Percentiles rank a stretch among this genome's conserved stretches.
phyloP scores from a whole-genome alignment of 1,140 invertebrate species.

The Potamilus streckersoni region DNA sequence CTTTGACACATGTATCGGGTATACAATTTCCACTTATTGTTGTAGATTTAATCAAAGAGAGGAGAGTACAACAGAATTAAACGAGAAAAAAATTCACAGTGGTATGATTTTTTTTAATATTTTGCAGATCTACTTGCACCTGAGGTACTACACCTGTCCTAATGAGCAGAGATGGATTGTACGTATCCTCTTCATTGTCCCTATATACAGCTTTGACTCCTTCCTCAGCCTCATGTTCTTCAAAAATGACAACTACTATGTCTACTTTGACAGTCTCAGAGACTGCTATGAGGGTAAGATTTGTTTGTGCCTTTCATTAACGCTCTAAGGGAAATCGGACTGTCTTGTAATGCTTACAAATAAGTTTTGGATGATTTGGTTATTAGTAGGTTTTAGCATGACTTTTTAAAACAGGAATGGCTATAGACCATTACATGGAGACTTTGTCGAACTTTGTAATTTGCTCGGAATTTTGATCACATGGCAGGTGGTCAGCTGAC shows the following conservation, averaged over 20 bases:
- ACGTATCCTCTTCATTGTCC: constrained; percentile 98
- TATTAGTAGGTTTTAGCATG: no score
- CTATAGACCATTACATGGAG: no score
- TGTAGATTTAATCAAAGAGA: neutral
- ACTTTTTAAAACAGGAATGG: no score
- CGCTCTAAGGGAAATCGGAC: no score
- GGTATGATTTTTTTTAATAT: constrained; percentile 55
- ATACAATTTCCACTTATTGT: neutral
- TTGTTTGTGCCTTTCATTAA: neutral
- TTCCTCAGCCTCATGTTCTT: constrained; percentile 99
- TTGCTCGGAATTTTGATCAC: no score
- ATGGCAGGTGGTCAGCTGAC: no score
- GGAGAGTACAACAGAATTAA: neutral
- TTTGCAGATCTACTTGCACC: constrained; percentile 95
- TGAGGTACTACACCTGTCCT: constrained; percentile 86
- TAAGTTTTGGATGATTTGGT: no score
- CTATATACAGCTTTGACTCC: constrained; percentile 98
- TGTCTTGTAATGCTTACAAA: no score
- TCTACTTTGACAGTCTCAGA: constrained; percentile 98
- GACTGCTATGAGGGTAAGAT: constrained; percentile 98
- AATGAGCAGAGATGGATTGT: constrained; percentile 99
- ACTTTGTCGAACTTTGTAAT: no score
- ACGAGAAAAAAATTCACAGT: neutral
- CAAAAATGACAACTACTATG: constrained; percentile 97
- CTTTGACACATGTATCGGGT: no score